These are phyloP conservation scores for Chelonus insularis DNA, from an alignment of 1,140 invertebrate genomes.

Conservation along the genomic window DNA sequence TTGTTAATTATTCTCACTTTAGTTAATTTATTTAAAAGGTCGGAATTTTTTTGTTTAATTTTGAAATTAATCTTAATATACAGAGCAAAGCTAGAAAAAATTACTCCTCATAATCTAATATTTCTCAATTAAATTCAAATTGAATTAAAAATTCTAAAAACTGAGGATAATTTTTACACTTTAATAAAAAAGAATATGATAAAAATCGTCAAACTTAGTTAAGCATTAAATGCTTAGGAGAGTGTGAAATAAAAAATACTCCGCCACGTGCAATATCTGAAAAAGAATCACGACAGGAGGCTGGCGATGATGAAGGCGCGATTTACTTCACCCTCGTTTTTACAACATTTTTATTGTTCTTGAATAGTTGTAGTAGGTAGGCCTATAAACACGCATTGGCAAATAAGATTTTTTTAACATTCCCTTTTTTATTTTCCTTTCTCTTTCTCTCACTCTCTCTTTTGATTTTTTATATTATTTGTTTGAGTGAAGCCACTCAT, in stretches of 20 bases:
- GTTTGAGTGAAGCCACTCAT: conserved; percentile 25
- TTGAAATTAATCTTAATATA: too few species aligned
- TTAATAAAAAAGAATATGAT: too few species aligned
- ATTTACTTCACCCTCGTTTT: conserved; percentile 23
- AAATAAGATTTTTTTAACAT: neutral
- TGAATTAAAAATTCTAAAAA: too few species aligned
- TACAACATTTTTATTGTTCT: conserved; percentile 13
- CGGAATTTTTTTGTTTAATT: too few species aligned
- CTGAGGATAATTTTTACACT: too few species aligned
- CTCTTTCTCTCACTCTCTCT: neutral
- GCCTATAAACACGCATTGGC: conserved; percentile 12
- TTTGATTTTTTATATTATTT: conserved; percentile 7
- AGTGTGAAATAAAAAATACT: conserved; percentile 4
- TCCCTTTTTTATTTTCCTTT: conserved; percentile 4
- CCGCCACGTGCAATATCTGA: neutral
- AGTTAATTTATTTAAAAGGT: too few species aligned
- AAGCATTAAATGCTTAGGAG: neutral
- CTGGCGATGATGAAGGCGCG: conserved; percentile 1
- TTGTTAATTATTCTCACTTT: too few species aligned
- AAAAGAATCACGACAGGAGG: neutral
- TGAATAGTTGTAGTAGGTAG: conserved; percentile 3
- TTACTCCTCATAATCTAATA: too few species aligned
- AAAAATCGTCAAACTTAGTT: too few species aligned
- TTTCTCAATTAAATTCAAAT: too few species aligned
- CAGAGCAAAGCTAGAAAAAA: too few species aligned